These are phyloP conservation scores for Periophthalmus modestus DNA, from an alignment of 2,113 vertebrate species.

Conservation along the genomic window DNA sequence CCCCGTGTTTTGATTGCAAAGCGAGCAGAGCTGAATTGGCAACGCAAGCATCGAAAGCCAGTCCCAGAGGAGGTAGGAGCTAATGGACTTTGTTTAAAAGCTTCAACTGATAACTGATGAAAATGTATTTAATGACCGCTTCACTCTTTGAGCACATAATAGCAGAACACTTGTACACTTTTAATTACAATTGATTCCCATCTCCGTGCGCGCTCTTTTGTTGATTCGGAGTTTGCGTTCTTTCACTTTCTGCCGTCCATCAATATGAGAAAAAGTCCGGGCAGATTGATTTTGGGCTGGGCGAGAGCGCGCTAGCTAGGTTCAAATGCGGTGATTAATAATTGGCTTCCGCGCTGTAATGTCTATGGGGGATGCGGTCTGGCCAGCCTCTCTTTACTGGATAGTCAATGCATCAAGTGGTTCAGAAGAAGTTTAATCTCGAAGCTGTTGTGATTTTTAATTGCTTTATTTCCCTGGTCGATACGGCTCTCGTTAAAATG, in stretches of 20 bases:
- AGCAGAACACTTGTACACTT: constrained; percentile 86
- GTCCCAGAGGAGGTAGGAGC: constrained; percentile 78
- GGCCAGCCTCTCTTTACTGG: constrained; percentile 30
- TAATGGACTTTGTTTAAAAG: constrained; percentile 79
- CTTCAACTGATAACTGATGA: constrained; percentile 85
- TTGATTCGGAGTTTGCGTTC: constrained; percentile 64
- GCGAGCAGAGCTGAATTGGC: constrained; percentile 75
- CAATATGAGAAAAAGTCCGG: constrained; percentile 50
- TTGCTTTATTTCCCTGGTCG: constrained; percentile 50
- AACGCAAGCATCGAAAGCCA: constrained; percentile 65
- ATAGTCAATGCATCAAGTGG: constrained; percentile 50
- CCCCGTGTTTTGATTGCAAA: constrained; percentile 79
- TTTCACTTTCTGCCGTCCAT: constrained; percentile 56
- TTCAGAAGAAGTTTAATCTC: constrained; percentile 53
- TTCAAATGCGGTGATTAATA: constrained; percentile 65
- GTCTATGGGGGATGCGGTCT: constrained; percentile 58
- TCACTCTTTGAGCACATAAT: constrained; percentile 80
- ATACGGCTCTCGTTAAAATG: constrained; percentile 27
- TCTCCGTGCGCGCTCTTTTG: constrained; percentile 80
- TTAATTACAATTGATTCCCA: constrained; percentile 94
- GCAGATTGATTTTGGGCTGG: constrained; percentile 67
- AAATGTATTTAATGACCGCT: constrained; percentile 85
- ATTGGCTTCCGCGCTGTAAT: constrained; percentile 52
- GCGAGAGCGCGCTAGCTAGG: constrained; percentile 37
- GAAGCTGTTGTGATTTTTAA: constrained; percentile 46